These are phyloP conservation scores for Idaea biselata DNA, from an alignment of 2,888 invertebrate species.

Conservation along the genomic window DNA sequence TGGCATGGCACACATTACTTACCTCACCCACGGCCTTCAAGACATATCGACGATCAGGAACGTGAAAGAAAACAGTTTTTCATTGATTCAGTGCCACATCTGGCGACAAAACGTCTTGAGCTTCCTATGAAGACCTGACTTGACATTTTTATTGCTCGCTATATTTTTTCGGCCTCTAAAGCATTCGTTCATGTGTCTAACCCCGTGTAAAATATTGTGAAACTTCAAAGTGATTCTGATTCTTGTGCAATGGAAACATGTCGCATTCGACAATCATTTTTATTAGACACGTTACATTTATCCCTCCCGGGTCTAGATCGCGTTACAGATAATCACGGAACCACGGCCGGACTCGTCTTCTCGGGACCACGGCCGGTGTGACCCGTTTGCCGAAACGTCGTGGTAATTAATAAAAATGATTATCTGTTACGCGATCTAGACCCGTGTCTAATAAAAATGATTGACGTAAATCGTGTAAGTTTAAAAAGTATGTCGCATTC, in stretches of 20 bases:
- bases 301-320: too few species aligned
- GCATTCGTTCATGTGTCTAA: slow-evolving; percentile 60
- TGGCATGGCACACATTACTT: neutral
- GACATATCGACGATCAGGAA: slow-evolving; percentile 67
- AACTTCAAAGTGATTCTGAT: slow-evolving; percentile 51
- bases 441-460: too few species aligned
- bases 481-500: too few species aligned
- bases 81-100: slow-evolving; percentile 79
- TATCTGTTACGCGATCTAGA: too few species aligned
- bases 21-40: slow-evolving; percentile 45
- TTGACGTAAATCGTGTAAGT: too few species aligned
- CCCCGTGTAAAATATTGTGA: slow-evolving; percentile 70
- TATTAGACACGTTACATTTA: too few species aligned
- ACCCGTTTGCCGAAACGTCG: too few species aligned
- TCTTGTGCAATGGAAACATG: neutral
- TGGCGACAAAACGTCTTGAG: slow-evolving; percentile 77
- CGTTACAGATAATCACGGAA: too few species aligned
- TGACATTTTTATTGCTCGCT: slow-evolving; percentile 79
- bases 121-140: slow-evolving; percentile 80
- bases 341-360: too few species aligned
- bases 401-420: too few species aligned
- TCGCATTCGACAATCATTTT: neutral
- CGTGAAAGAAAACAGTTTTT: slow-evolving; percentile 78
- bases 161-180: slow-evolving; percentile 74
- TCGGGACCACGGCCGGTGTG: too few species aligned